phyloP scores from a whole-genome alignment of 2,888 invertebrate species.

The Melinaea marsaeus region DNA sequence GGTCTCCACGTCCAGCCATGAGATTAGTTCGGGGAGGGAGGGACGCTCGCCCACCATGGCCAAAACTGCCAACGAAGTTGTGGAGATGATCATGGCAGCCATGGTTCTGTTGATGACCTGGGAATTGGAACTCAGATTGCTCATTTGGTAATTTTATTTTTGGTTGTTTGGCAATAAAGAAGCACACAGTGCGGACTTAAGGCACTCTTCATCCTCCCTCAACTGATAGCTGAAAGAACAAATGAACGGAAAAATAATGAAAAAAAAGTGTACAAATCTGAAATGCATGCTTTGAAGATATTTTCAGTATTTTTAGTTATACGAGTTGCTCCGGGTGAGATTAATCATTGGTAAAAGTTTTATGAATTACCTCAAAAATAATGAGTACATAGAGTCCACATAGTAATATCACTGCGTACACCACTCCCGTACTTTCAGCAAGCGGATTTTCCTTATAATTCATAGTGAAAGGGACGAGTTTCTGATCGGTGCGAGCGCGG shows the following conservation, averaged over 20 bases:
- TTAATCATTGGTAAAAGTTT: background rate
- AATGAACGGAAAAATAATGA: too few species aligned
- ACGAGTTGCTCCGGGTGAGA: too few species aligned
- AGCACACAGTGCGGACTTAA: too few species aligned
- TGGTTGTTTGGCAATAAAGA: background rate
- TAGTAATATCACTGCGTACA: constrained; percentile 82
- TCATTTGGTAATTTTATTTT: too few species aligned
- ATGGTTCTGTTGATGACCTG: constrained; percentile 90
- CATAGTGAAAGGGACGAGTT: constrained; percentile 35
- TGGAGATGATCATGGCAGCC: constrained; percentile 89
- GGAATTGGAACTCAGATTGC: background rate
- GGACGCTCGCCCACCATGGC: constrained; percentile 87
- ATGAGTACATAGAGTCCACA: constrained; percentile 84
- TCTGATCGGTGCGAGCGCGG: constrained; percentile 19
- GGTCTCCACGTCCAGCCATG: constrained; percentile 93
- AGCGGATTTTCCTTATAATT: constrained; percentile 79
- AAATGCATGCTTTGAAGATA: too few species aligned
- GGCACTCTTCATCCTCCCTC: too few species aligned
- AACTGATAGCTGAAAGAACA: too few species aligned
- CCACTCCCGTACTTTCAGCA: constrained; percentile 79
- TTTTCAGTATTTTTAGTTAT: too few species aligned
- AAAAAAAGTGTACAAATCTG: too few species aligned
- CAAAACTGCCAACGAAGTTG: constrained; percentile 86
- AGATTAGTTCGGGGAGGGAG: constrained; percentile 85
- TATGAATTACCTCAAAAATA: constrained; percentile 84